A percentile compares a stretch with the other conserved stretches of the same genome.
Conservation (phyloP, 2,888 invertebrate genomes). For the Melangyna quadrimaculata region DNA sequence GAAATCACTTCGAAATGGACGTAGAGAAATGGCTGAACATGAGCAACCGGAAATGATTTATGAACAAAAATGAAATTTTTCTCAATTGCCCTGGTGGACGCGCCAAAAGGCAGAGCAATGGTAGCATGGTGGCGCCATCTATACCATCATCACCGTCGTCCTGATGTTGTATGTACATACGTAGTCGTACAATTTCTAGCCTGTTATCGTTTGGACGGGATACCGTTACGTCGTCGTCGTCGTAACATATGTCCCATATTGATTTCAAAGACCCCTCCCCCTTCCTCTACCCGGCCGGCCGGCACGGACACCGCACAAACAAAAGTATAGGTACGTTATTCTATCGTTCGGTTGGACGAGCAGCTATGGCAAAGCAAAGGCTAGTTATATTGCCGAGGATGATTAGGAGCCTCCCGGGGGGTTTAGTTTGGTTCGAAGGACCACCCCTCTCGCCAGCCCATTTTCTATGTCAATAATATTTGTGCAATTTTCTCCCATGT, state of each 20-base stretch:
- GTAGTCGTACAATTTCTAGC: not conserved
- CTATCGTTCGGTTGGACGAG: not conserved
- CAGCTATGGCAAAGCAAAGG: conserved; percentile 11
- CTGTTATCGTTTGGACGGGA: conserved; percentile 20
- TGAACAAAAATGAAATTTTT: conserved; percentile 68
- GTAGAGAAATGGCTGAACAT: conserved; percentile 51
- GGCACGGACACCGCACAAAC: conserved; percentile 31
- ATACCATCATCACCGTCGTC: not conserved
- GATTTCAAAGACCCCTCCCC: conserved; percentile 67
- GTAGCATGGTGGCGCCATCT: conserved; percentile 13
- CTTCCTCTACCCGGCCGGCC: conserved; percentile 48
- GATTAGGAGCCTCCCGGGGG: conserved; percentile 16
- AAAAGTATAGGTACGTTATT: not conserved
- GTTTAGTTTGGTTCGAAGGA: conserved; percentile 4
- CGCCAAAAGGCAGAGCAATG: conserved; percentile 52
- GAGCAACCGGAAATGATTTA: conserved; percentile 71
- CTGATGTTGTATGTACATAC: not conserved
- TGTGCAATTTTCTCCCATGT: conserved; percentile 61
- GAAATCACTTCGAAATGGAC: conserved; percentile 50
- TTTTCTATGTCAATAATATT: conserved; percentile 69
- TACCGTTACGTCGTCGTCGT: conserved; percentile 29
- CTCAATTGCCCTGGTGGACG: conserved; percentile 49
- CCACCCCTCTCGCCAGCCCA: conserved; percentile 40
- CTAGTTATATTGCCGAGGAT: conserved; percentile 27
- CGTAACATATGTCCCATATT: conserved; percentile 69